Evolutionary conservation across 2,113 vertebrate genomes (phyloP).

Genomic region (Ictalurus punctatus): DNA sequence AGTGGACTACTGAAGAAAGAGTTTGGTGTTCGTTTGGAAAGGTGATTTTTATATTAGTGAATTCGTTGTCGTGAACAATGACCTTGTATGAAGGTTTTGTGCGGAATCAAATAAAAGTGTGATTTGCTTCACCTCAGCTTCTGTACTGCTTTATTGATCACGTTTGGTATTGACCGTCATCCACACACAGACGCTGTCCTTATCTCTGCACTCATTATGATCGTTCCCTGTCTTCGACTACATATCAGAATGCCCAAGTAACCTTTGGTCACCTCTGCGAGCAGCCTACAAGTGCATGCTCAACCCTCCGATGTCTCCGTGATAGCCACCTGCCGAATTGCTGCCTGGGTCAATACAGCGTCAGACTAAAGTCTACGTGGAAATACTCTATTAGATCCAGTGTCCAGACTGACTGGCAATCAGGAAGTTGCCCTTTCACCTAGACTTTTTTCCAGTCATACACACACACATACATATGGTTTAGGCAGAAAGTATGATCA

Average conservation of each 20-base stretch:
- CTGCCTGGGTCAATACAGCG: neutral
- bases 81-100: neutral
- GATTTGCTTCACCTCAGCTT: neutral
- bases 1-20: neutral
- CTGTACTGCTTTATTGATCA: slow-evolving; percentile 5
- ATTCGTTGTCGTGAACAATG: neutral
- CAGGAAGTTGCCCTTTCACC: slow-evolving; percentile 31
- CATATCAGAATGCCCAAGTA: slow-evolving; percentile 32
- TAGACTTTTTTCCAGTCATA: slow-evolving; percentile 37
- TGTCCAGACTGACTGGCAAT: neutral
- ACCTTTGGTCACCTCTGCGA: slow-evolving; percentile 29
- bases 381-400: slow-evolving; percentile 4
- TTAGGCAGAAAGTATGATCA: slow-evolving; percentile 2
- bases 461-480: neutral
- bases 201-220: neutral
- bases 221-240: neutral
- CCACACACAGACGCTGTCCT: neutral
- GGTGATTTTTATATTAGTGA: neutral
- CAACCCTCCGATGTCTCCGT: neutral
- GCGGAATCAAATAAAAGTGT: slow-evolving; percentile 15
- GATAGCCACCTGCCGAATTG: slow-evolving; percentile 5
- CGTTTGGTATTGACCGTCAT: neutral
- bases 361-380: slow-evolving; percentile 16
- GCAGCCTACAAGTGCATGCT: slow-evolving; percentile 21
- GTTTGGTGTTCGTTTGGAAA: neutral